Percentiles rank a stretch among this genome's conserved stretches.
These are phyloP conservation scores for Caenorhabditis auriculariae DNA, from an alignment of 2,888 invertebrate genomes.

Conservation along the genomic window DNA sequence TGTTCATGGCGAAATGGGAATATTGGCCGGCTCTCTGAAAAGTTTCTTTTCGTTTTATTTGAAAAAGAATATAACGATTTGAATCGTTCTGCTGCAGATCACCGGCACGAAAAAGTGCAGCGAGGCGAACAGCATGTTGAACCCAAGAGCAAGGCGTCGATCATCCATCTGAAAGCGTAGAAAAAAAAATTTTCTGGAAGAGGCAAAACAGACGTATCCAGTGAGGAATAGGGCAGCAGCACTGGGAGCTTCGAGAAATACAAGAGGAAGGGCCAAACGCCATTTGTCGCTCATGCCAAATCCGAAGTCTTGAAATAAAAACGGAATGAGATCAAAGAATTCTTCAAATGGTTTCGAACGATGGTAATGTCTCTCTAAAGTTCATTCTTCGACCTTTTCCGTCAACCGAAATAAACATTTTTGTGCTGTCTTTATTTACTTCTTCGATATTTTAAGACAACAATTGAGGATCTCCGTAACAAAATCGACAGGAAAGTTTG, in stretches of 20 bases:
- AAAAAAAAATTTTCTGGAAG: background rate
- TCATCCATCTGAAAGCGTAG: conserved; percentile 31
- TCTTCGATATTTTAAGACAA: no score
- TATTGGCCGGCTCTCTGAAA: conserved; percentile 36
- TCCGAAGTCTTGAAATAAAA: no score
- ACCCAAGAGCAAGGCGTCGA: conserved; percentile 22
- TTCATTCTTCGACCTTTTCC: no score
- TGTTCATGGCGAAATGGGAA: conserved; percentile 33
- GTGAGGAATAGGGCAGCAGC: conserved; percentile 30
- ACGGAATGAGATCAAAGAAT: no score
- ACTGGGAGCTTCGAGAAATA: conserved; percentile 25
- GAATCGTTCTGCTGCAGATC: conserved; percentile 38
- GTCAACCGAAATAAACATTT: no score
- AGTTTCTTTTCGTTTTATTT: background rate
- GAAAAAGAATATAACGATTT: no score
- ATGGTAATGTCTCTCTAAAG: no score
- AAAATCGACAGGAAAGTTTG: no score
- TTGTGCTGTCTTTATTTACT: no score
- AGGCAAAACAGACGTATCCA: conserved; percentile 25
- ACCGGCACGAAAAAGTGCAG: conserved; percentile 40
- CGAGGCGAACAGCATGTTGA: conserved; percentile 35
- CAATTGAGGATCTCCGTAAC: no score
- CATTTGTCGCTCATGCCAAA: no score
- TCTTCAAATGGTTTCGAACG: no score
- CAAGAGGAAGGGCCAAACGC: conserved; percentile 26